Percentiles rank a stretch among this genome's conserved stretches.
phyloP scores from a whole-genome alignment of 2,888 invertebrate species.

The Diaprepes abbreviatus region DNA sequence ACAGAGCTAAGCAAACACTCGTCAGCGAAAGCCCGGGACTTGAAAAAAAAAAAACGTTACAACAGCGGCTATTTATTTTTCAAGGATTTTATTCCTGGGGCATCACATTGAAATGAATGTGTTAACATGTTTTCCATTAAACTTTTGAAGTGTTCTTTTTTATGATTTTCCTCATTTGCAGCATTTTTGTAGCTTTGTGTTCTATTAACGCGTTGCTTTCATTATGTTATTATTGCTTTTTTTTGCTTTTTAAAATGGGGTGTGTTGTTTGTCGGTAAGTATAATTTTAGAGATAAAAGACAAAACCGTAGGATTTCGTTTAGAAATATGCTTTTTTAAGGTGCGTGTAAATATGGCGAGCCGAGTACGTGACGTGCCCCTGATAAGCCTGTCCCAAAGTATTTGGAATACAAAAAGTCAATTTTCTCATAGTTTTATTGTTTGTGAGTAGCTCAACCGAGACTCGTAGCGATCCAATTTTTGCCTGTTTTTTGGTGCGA shows the following conservation, averaged over 20 bases:
- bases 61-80: constrained; percentile 57
- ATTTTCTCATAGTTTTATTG: no score
- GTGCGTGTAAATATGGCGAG: no score
- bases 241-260: neutral
- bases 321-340: no score
- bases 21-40: constrained; percentile 62
- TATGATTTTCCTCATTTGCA: constrained; percentile 23
- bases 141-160: constrained; percentile 19
- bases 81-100: constrained; percentile 56
- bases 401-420: no score
- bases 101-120: constrained; percentile 55
- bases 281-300: no score
- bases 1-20: constrained; percentile 63
- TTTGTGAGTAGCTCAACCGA: no score
- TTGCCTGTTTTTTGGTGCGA: no score
- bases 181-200: constrained; percentile 14
- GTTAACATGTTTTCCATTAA: constrained; percentile 52
- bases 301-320: no score
- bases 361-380: no score
- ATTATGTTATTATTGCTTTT: neutral
- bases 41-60: constrained; percentile 44
- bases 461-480: no score
- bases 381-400: no score
- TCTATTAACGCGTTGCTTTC: constrained; percentile 2
- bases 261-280: no score